Percentiles rank a stretch among this genome's conserved stretches.
Evolutionary conservation across 2,113 vertebrate species (phyloP).

Genomic region (Trichomycterus rosablanca): DNA sequence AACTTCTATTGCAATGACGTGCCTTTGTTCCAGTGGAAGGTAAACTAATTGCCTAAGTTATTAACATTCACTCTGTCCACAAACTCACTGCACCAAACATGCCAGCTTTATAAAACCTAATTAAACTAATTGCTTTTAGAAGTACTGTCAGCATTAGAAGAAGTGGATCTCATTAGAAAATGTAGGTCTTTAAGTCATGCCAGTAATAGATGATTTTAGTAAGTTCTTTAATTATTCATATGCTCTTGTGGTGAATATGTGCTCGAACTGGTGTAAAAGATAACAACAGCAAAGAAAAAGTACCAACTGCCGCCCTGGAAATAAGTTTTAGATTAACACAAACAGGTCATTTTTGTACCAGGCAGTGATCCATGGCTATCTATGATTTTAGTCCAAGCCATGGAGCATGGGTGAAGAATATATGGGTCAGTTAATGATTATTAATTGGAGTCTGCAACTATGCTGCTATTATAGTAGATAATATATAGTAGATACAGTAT

Average conservation of each 20-base stretch:
- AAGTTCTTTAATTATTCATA: no score
- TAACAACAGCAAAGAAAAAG: slow-evolving; percentile 20
- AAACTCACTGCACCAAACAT: neutral
- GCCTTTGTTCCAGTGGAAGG: no score
- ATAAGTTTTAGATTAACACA: slow-evolving; percentile 32
- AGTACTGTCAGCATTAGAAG: neutral
- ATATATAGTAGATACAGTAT: no score
- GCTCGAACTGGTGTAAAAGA: slow-evolving; percentile 5
- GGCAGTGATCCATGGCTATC: slow-evolving; percentile 17
- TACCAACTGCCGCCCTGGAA: slow-evolving; percentile 35
- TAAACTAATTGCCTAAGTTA: no score
- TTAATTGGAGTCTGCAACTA: no score
- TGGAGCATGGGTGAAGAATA: no score
- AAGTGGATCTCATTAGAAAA: slow-evolving; percentile 8
- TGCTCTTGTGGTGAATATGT: neutral
- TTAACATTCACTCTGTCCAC: no score
- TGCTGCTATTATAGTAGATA: no score
- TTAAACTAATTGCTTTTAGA: slow-evolving; percentile 23
- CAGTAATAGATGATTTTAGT: no score
- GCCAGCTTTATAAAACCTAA: slow-evolving; percentile 8
- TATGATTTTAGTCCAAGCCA: neutral
- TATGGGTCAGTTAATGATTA: neutral
- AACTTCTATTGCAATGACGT: no score
- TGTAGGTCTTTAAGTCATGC: no score
- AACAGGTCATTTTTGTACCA: slow-evolving; percentile 28